Percentiles rank a stretch among this genome's conserved stretches.
These are phyloP conservation scores for Synanthedon myopaeformis DNA, from an alignment of 2,888 invertebrate species.

Conservation along the genomic window DNA sequence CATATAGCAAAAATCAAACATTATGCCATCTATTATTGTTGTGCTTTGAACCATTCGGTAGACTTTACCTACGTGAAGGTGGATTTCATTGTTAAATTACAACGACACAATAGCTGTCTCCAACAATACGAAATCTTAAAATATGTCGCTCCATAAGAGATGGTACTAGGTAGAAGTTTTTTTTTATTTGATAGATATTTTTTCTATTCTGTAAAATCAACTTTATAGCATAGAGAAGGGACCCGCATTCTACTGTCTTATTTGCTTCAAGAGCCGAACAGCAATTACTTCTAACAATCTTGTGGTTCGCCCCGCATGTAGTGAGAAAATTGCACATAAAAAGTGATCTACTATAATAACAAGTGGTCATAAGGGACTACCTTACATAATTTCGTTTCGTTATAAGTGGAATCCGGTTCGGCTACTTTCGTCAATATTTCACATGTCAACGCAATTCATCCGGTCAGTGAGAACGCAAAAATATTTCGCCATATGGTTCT, in stretches of 20 bases:
- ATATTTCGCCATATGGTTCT: constrained; percentile 40
- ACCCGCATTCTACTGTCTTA: constrained; percentile 51
- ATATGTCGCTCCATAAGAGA: constrained; percentile 43
- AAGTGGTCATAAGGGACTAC: constrained; percentile 29
- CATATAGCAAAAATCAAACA: constrained; percentile 58
- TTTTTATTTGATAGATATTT: constrained; percentile 22
- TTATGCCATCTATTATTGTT: constrained; percentile 42
- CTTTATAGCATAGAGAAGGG: constrained; percentile 23
- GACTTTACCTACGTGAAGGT: constrained; percentile 43
- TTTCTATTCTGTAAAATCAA: constrained; percentile 19
- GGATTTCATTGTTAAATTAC: constrained; percentile 46
- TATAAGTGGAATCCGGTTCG: constrained; percentile 41
- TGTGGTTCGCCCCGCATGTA: constrained; percentile 59
- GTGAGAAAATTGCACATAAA: constrained; percentile 55
- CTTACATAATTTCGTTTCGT: constrained; percentile 15
- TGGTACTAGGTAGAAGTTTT: constrained; percentile 30
- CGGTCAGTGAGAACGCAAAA: constrained; percentile 33
- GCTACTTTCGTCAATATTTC: constrained; percentile 22
- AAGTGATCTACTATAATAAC: constrained; percentile 50
- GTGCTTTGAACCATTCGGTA: constrained; percentile 58
- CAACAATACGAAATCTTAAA: constrained; percentile 52
- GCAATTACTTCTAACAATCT: constrained; percentile 63
- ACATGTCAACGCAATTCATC: constrained; percentile 28
- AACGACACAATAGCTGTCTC: constrained; percentile 46
- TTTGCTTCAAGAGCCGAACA: constrained; percentile 38